These are phyloP conservation scores for Sphenodon punctatus DNA, from an alignment of 2,797 vertebrate species.

Conservation along the genomic window DNA sequence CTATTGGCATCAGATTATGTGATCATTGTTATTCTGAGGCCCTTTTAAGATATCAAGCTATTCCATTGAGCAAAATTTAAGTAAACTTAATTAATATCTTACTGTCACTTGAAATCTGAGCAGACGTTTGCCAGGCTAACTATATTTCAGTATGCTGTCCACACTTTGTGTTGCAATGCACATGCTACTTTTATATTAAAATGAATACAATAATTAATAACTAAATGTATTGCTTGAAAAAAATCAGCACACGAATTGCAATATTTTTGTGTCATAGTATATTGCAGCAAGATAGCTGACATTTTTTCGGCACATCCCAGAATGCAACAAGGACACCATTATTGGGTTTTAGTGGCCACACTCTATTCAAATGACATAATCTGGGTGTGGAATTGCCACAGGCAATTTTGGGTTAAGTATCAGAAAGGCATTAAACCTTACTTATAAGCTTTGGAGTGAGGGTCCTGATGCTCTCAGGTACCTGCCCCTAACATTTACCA, in stretches of 20 bases:
- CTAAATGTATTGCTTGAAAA: background rate
- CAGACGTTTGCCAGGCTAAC: slow-evolving; percentile 3
- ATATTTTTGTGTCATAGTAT: no score
- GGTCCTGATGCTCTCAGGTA: no score
- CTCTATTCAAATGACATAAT: no score
- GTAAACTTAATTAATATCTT: background rate
- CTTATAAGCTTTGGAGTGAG: no score
- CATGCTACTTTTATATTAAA: background rate
- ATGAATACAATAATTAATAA: slow-evolving; percentile 20
- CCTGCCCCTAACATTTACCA: no score
- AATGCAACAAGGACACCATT: no score
- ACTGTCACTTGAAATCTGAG: background rate
- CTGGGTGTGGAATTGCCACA: no score
- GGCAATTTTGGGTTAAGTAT: no score
- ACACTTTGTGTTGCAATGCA: background rate
- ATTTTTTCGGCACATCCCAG: no score
- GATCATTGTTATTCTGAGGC: slow-evolving; percentile 31
- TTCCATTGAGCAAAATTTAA: slow-evolving; percentile 10
- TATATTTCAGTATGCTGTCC: background rate
- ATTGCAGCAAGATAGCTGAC: background rate
- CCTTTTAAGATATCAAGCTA: slow-evolving; percentile 20
- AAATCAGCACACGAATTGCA: no score
- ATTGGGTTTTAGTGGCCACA: no score
- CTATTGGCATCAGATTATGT: slow-evolving; percentile 27
- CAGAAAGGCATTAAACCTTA: no score